Base-by-base conservation (phyloP, 2,888 invertebrate genomes). In the Lasiommata megera region DNA sequence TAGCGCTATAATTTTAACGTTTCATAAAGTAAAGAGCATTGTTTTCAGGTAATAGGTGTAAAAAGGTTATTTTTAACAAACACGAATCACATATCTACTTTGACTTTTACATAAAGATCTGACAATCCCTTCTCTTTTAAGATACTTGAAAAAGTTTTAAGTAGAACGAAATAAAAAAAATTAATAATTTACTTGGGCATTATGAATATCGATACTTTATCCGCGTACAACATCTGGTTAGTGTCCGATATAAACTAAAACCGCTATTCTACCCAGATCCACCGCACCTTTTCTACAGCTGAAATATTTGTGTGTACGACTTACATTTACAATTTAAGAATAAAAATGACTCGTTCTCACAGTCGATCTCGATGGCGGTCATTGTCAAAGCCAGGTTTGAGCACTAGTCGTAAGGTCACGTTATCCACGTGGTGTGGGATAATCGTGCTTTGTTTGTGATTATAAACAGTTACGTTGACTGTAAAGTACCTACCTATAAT, bases 321-420 rank as follows among this genome's bases (percentile, higher is more conserved):
- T 3, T 23, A 23, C 2, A 23, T 23, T 23, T 5, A 23, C 2
- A 23, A 23, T 23, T 3, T 23, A 23, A 23, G 5, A 23, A 23
- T 23, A 23, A 34, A 11, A 11, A 1, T 34, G 11, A 18, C 18
- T 23, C 23, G 48, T 18, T 48, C 48, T 48, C 37, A 36, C 36
- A 31, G 6, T 36, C 41, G 47, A 62, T 60, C 54, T 54, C 53
- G 57, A 47, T 51, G 46, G 29, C 54, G 67, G 64, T 65, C 66
- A 64, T 63, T 66, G 63, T 61, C 64, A 62, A 65, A 64, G 66
- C 51, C 61, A 56, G 56, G 44, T 44, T 40, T 46, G 52, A 43
- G 50, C 54, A 54, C 31, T 51, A 41, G 57, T 54, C 50, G 34
- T 56, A 56, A 63, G 65, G 65, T 63, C 65, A 54, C 54, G 53